These are phyloP conservation scores for Neoitamus cyanurus DNA, from an alignment of 2,888 invertebrate genomes.

Conservation along the genomic window DNA sequence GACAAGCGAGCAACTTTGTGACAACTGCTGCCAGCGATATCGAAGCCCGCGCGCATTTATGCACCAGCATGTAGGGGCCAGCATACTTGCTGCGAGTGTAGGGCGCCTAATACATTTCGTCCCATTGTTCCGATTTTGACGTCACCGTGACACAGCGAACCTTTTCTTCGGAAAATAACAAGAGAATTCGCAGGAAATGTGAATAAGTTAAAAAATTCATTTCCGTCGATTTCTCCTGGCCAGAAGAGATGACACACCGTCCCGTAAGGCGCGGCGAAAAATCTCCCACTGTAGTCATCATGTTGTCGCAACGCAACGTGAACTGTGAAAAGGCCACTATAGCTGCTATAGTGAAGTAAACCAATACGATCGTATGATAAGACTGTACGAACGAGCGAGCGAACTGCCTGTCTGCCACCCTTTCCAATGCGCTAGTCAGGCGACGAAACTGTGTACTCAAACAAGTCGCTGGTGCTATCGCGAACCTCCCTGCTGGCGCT, in stretches of 20 bases:
- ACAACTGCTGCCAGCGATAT: not conserved
- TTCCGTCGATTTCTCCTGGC: conserved; percentile 28
- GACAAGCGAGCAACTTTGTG: too few species aligned
- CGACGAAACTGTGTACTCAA: too few species aligned
- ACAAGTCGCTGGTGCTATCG: not conserved
- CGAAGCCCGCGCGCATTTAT: not conserved
- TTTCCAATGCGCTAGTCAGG: too few species aligned
- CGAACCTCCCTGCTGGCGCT: not conserved
- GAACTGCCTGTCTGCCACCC: too few species aligned
- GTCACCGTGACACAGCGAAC: conserved; percentile 45
- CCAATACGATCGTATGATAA: too few species aligned
- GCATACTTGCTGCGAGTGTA: conserved; percentile 22
- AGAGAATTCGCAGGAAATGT: conserved; percentile 15
- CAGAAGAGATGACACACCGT: not conserved
- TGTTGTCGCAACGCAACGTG: too few species aligned
- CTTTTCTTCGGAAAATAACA: conserved; percentile 1
- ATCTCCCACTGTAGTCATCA: not conserved
- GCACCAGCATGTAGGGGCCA: not conserved
- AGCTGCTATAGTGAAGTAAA: too few species aligned
- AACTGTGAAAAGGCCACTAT: too few species aligned
- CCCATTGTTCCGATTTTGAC: conserved; percentile 53
- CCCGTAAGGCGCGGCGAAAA: not conserved
- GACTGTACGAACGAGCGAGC: too few species aligned
- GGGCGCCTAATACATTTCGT: conserved; percentile 52
- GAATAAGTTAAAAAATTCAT: conserved; percentile 13